Evolutionary conservation across 2,113 vertebrate genomes (phyloP).

Genomic region (Oreochromis niloticus): DNA sequence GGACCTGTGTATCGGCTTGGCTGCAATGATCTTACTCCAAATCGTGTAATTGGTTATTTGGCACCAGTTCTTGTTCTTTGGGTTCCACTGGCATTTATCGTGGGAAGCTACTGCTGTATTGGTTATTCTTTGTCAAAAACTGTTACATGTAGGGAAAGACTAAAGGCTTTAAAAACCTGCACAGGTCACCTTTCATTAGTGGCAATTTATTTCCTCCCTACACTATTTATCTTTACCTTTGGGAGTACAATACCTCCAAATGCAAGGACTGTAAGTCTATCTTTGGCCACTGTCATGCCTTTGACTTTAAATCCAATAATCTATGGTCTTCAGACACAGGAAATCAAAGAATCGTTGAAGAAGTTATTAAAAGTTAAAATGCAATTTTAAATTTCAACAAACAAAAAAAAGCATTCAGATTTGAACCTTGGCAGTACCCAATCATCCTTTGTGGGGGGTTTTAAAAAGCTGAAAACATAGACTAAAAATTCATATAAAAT

Average conservation of each 20-base stretch:
- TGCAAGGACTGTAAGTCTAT: neutral
- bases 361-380: constrained; percentile 25
- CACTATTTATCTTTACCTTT: neutral
- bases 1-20: neutral
- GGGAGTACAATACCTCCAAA: neutral
- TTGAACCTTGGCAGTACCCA: neutral
- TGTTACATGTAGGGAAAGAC: neutral
- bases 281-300: neutral
- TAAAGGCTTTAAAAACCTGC: constrained; percentile 44
- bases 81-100: neutral
- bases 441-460: fast-evolving
- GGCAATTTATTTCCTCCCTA: constrained; percentile 36
- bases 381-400: neutral
- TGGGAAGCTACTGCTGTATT: neutral
- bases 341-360: neutral
- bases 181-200: constrained; percentile 42
- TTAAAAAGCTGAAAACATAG: neutral
- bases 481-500: neutral
- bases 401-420: fast-evolving
- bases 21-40: neutral
- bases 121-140: neutral
- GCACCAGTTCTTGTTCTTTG: neutral
- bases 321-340: constrained; percentile 33
- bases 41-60: neutral
- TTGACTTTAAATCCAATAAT: constrained; percentile 28